Conservation (phyloP, 2,797 vertebrate genomes). For the Gobionotothen gibberifrons region DNA sequence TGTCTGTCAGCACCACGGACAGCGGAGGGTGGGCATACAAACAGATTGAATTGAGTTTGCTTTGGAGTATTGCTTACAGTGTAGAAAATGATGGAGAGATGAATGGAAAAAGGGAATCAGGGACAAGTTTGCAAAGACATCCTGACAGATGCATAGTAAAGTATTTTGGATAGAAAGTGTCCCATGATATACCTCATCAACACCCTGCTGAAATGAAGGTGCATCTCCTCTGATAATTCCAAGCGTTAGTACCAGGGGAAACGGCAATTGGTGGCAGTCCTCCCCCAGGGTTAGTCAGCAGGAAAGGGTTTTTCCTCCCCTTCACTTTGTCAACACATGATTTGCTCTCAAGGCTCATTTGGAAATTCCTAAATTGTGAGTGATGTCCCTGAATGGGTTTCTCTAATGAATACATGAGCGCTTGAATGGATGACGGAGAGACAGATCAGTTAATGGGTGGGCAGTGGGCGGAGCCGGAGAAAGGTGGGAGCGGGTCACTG, state of each 20-base stretch:
- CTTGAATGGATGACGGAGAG: slow-evolving; percentile 32
- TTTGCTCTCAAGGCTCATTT: slow-evolving; percentile 45
- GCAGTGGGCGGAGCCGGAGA: slow-evolving; percentile 32
- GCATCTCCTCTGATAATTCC: not conserved
- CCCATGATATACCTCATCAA: not conserved
- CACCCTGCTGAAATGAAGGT: not conserved
- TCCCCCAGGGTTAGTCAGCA: slow-evolving; percentile 11
- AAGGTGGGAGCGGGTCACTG: slow-evolving; percentile 11
- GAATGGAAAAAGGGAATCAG: slow-evolving; percentile 2
- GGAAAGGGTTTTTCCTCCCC: slow-evolving; percentile 32
- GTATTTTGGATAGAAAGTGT: not conserved
- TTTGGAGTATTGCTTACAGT: not conserved
- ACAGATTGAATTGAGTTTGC: slow-evolving; percentile 15
- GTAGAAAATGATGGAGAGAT: slow-evolving; percentile 4
- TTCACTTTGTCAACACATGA: slow-evolving; percentile 43
- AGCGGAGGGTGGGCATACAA: not conserved
- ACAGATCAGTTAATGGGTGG: slow-evolving; percentile 39
- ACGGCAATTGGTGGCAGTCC: not conserved
- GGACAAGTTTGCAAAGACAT: slow-evolving; percentile 3
- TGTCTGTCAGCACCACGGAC: slow-evolving; percentile 8
- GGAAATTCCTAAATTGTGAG: slow-evolving; percentile 30
- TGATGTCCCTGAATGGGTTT: not conserved
- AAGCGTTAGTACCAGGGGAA: not conserved
- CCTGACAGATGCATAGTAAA: not conserved
- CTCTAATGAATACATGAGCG: slow-evolving; percentile 17